Evolutionary conservation across 2,888 invertebrate genomes (phyloP).

Genomic region (Toxonevra muliebris): DNA sequence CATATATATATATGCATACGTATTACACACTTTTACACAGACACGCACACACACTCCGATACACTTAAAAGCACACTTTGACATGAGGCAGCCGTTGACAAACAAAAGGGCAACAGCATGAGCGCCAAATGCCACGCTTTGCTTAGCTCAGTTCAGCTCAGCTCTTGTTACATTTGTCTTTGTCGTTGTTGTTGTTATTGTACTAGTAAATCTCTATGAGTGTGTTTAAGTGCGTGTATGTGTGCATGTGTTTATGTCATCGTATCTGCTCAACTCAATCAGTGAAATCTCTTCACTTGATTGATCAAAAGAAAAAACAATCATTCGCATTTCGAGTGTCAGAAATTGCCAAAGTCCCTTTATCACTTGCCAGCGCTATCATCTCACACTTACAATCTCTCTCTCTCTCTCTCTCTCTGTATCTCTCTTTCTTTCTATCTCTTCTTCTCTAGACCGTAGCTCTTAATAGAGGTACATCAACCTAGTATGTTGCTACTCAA

Average conservation of each 20-base stretch:
- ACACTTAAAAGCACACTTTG: too few relatives aligned
- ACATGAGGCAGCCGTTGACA: neutral
- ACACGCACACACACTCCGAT: neutral
- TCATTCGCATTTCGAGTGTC: constrained; percentile 37
- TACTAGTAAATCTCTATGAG: neutral
- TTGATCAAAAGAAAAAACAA: constrained; percentile 58
- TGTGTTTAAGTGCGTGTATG: neutral
- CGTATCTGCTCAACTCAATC: constrained; percentile 50
- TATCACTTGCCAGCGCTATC: neutral
- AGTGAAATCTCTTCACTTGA: constrained; percentile 57
- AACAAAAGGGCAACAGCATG: neutral
- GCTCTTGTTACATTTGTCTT: too few relatives aligned
- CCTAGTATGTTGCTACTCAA: neutral
- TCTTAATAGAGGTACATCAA: neutral
- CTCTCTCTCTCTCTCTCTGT: neutral
- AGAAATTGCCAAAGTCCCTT: constrained; percentile 21
- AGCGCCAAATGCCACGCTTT: too few relatives aligned
- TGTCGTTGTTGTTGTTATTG: neutral
- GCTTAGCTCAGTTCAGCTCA: too few relatives aligned
- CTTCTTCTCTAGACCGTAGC: neutral
- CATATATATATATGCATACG: constrained; percentile 1
- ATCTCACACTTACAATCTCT: neutral
- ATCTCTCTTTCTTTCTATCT: neutral
- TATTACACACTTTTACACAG: neutral
- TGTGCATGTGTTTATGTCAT: neutral